Base-by-base conservation (phyloP, 2,797 vertebrate genomes). In the Tragopan temminckii region DNA sequence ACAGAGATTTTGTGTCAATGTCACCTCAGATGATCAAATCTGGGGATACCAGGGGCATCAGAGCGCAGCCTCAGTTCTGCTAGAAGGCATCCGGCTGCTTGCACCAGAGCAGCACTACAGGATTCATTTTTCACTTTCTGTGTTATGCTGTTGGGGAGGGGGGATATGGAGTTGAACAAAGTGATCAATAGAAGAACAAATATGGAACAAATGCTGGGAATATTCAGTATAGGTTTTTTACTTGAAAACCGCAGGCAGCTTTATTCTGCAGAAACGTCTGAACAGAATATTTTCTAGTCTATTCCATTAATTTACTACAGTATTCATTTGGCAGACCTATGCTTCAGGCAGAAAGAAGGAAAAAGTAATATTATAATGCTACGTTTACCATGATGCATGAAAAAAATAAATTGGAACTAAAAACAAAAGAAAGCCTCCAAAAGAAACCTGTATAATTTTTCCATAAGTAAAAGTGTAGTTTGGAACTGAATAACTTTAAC, bases 181-280 rank as follows among this genome's bases (percentile, higher is more conserved):
- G 21, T 90, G 67, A 92, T 95, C 87, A 85, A 89, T 94, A 91
- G 53, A 72, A 85, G 62, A 72, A 89, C 53, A 90, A 93, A 87
- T 75, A 93, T 55, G 58, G 79, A 83, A 64, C 40, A 79, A 95
- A 94, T 46, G 45, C 68, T 53, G 50, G 62, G 43, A 89, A 61
- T 93, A 89, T 70, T 84, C 55, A 84, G 88, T 63, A 89, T 70
- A 58, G 40, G 83, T 19, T 77, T 95, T 91, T 89, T 72, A 50
- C 36, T 79, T 85, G 58, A 70, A 81, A 93, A 81, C 40, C 29
- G 4, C 42, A 48, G 40, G 45, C 69, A 78, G n/a, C 33, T 84
- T 94, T 94, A 70, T 91, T 94, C 55, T 63, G 31, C 57, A 84
- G n/a, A 80, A 58, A 74, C 64, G 43, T 85, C 46, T 13, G 17